Base-by-base conservation (phyloP, 2,797 vertebrate species). In the Tolypeutes matacus region DNA sequence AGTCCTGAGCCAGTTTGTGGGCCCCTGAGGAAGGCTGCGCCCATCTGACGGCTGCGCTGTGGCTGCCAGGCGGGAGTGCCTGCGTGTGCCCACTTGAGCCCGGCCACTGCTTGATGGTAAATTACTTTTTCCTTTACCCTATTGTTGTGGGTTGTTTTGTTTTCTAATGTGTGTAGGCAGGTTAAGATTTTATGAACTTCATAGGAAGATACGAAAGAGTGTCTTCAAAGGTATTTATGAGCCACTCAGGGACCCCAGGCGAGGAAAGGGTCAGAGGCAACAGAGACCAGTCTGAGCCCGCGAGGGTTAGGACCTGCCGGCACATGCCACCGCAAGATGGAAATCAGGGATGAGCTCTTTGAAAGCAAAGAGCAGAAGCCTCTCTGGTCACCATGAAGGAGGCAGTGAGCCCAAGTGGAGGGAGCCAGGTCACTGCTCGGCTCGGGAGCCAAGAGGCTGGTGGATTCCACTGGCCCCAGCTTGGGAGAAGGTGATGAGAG, bases 401-500 rank as follows among this genome's bases (percentile, higher is more conserved):
- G 99, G 56, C 98, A 98, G 93, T 98, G 98, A 90, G 98, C 97
- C 49, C 98, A 98, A 76, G 98, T 99, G 82, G 98, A 99, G 97
- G 99, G 99, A 72, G 42, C 42, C 42, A 9, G 94, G 42, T 14
- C 25, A n/a, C 90, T 20, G 53, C 81, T 34, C 58, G 23, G 85
- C 69, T 90, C 46, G 0, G 8, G 2, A 9, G 7, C 36, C 9
- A 46, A 39, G n/a, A 2, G 8, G 46, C 13, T 34, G 31, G 60
- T 1, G 8, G 82, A 17, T 10, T 65, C 20, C 12, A 3, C 11
- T 20, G 84, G 58, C 7, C 3, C 39, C 34, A 18, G 34, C 62
- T 77, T 14, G 17, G 27, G 0, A 34, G 51, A 53, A 51, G 17
- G 31, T 2, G 31, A 27, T 5, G 34, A 72, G 23, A 86, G 67